Base-by-base conservation (phyloP, 2,888 invertebrate genomes). In the Himalopsyche anomala region DNA sequence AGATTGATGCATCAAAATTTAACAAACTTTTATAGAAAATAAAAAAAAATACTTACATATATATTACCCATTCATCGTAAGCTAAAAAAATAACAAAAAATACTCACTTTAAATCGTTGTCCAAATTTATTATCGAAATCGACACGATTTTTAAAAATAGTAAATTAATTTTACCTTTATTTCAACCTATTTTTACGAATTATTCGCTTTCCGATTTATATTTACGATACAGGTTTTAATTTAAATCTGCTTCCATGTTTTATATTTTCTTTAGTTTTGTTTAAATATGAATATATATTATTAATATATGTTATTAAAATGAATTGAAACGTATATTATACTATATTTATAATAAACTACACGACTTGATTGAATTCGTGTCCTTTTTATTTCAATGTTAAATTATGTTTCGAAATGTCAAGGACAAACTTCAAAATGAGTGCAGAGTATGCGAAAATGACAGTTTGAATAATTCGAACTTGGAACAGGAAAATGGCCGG, bases 161-260 rank as follows among this genome's bases (percentile, higher is more conserved):
- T 51, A 62, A 19, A 19, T 62, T 62, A 62, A 19, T 19, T n/a
- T 62, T 62, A 62, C 62, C 62, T 62, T 62, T 62, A 62, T 19
- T 19, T 62, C 62, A 62, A 62, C n/a, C 28, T 62, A 62, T 62
- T n/a, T 62, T 62, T 62, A 62, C 28, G 62, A 40, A 2, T 40
- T 40, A 40, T 40, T 40, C 6, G 40, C 6, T 40, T 40, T 40
- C 5, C 40, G 40, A 6, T 40, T 40, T 3, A 45, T 45, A 45
- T 45, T 45, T 45, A 45, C 45, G 11, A 45, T 11, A 45, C 8
- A 45, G 45, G 4, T 45, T 45, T 45, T 28, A 28, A 11, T 45
- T 45, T 11, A 45, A 45, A 11, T 45, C 45, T 45, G 45, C 2
- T 45, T 45, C 45, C 45, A 9, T 8, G 0, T 5, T 45, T 9